These are phyloP conservation scores for Mythimna lalbum DNA, from an alignment of 2,888 invertebrate species.

Conservation along the genomic window DNA sequence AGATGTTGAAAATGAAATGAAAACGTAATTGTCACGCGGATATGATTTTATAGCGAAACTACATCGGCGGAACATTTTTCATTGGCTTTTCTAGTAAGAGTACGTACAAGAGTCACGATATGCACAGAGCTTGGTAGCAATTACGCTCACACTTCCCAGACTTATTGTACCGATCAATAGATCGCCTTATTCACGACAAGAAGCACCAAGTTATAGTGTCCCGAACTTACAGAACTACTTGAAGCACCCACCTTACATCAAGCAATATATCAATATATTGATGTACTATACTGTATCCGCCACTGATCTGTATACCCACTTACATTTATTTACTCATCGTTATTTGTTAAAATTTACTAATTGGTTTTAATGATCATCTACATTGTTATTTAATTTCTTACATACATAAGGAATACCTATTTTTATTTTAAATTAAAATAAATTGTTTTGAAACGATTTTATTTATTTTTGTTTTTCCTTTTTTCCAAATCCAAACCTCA, in stretches of 20 bases:
- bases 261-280: slow-evolving; percentile 66
- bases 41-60: slow-evolving; percentile 52
- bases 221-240: slow-evolving; percentile 76
- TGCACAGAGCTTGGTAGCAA: slow-evolving; percentile 89
- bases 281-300: slow-evolving; percentile 63
- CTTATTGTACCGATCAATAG: slow-evolving; percentile 82
- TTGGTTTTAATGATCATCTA: slow-evolving; percentile 60
- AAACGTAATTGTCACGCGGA: slow-evolving; percentile 48
- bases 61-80: slow-evolving; percentile 73
- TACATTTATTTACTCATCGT: slow-evolving; percentile 65
- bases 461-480: slow-evolving; percentile 67
- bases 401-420: slow-evolving; percentile 60
- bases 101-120: slow-evolving; percentile 83
- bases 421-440: slow-evolving; percentile 69
- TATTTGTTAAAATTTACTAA: slow-evolving; percentile 60
- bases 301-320: slow-evolving; percentile 62
- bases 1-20: slow-evolving; percentile 39
- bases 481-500: slow-evolving; percentile 61
- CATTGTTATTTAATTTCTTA: slow-evolving; percentile 64
- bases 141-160: slow-evolving; percentile 90
- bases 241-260: slow-evolving; percentile 88
- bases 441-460: slow-evolving; percentile 66
- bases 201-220: slow-evolving; percentile 81
- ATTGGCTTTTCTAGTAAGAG: slow-evolving; percentile 85
- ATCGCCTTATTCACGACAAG: slow-evolving; percentile 83